Evolutionary conservation across 2,113 vertebrate genomes (phyloP).

Genomic region (Equus przewalskii): DNA sequence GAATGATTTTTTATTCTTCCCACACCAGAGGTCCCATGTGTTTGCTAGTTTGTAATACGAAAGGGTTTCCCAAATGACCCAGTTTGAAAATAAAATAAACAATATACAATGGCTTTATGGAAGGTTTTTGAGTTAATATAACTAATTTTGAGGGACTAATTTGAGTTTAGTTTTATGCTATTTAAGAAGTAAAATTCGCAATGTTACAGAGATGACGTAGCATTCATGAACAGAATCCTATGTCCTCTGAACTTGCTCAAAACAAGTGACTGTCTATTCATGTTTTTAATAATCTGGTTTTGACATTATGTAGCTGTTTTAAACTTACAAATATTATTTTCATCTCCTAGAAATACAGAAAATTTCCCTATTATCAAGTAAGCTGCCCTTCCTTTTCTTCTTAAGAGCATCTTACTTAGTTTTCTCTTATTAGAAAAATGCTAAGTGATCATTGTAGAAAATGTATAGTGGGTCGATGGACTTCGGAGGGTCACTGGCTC

Average conservation of each 20-base stretch:
- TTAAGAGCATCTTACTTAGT: not conserved
- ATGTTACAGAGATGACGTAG: not conserved
- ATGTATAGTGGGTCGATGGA: not conserved
- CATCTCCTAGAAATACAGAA: not conserved
- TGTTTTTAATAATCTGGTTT: not conserved
- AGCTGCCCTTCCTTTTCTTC: not conserved
- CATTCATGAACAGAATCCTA: not conserved
- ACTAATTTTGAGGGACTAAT: not conserved
- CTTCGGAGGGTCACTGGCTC: not conserved
- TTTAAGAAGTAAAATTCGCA: slow-evolving; percentile 17
- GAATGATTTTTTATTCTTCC: not conserved
- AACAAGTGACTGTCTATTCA: not conserved
- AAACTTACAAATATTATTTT: slow-evolving; percentile 24
- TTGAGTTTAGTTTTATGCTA: not conserved
- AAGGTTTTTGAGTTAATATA: not conserved
- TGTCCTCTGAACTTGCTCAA: not conserved
- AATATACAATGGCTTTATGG: not conserved
- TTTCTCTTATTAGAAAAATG: slow-evolving; percentile 12
- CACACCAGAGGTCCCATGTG: not conserved
- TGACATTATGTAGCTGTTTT: not conserved
- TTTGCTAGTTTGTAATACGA: not conserved
- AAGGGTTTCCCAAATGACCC: not conserved
- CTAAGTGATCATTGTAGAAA: not conserved
- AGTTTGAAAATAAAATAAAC: not conserved
- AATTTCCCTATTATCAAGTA: not conserved